A percentile compares a stretch with the other conserved stretches of the same genome.
Conservation (phyloP, 1,140 invertebrate genomes). For the Gonioctena quinquepunctata region DNA sequence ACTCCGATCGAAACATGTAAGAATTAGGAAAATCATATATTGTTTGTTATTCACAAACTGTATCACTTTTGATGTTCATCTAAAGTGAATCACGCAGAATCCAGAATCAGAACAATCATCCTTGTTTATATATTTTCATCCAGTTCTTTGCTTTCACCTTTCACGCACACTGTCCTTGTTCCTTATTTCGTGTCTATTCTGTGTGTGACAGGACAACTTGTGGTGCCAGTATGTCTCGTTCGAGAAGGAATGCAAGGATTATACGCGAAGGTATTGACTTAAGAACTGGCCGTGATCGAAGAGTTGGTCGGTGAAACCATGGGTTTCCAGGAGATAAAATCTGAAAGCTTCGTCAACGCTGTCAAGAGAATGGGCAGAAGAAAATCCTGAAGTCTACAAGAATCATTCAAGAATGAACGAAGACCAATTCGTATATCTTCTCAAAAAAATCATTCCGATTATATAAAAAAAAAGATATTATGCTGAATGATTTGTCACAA, state of each 20-base stretch:
- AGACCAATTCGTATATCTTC: conserved; percentile 13
- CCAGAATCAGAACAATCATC: neutral
- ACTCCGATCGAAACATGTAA: too few relatives aligned
- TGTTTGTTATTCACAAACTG: too few relatives aligned
- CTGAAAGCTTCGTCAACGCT: conserved; percentile 14
- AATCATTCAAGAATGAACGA: conserved; percentile 12
- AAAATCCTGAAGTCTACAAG: neutral
- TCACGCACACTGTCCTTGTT: neutral
- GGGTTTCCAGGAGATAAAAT: conserved; percentile 16
- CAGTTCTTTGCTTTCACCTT: neutral
- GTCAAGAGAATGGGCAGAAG: conserved; percentile 16
- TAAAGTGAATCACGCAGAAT: conserved; percentile 3
- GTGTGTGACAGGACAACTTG: too few relatives aligned
- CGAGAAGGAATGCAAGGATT: conserved; percentile 1
- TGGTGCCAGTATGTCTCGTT: conserved; percentile 19
- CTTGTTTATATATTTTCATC: conserved; percentile 16
- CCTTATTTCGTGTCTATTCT: neutral
- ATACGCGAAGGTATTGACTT: too few relatives aligned
- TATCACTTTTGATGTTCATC: conserved; percentile 7
- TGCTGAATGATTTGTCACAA: conserved; percentile 2
- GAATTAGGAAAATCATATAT: too few relatives aligned
- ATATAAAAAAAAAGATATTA: conserved; percentile 13
- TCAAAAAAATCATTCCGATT: conserved; percentile 11
- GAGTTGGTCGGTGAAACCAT: conserved; percentile 12
- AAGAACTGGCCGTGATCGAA: too few relatives aligned